phyloP scores from a whole-genome alignment of 2,888 invertebrate genomes.

The Dasypolia templi region DNA sequence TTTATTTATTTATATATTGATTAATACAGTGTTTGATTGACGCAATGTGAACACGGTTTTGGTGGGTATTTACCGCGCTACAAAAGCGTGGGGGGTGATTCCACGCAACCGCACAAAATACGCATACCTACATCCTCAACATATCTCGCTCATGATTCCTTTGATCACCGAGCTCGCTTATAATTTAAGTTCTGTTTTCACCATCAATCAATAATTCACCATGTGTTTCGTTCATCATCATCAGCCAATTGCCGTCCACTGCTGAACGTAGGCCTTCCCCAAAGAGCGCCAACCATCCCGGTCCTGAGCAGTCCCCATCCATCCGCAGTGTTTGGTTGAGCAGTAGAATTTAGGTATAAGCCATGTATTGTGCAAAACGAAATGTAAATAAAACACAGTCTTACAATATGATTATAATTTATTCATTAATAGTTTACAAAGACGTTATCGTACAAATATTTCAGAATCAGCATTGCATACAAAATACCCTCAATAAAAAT shows the following conservation, averaged over 20 bases:
- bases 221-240: too few species aligned
- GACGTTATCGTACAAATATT: constrained; percentile 89
- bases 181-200: not conserved
- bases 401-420: constrained; percentile 90
- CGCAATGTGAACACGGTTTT: not conserved
- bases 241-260: too few species aligned
- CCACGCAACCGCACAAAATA: not conserved
- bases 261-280: too few species aligned
- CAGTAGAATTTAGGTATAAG: not conserved
- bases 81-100: not conserved
- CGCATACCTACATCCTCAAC: not conserved
- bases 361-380: not conserved
- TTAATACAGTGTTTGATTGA: not conserved
- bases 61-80: not conserved
- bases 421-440: constrained; percentile 90
- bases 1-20: too few species aligned
- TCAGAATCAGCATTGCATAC: constrained; percentile 78
- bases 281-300: too few species aligned
- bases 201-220: not conserved
- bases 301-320: too few species aligned
- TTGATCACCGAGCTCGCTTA: not conserved
- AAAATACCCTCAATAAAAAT: constrained; percentile 64
- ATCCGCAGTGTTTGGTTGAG: not conserved
- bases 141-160: not conserved
- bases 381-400: constrained; percentile 77